Evolutionary conservation across 2,113 vertebrate genomes (phyloP), one percentile per base, ranked within the genome.

Genomic region (Cathartes aura): DNA sequence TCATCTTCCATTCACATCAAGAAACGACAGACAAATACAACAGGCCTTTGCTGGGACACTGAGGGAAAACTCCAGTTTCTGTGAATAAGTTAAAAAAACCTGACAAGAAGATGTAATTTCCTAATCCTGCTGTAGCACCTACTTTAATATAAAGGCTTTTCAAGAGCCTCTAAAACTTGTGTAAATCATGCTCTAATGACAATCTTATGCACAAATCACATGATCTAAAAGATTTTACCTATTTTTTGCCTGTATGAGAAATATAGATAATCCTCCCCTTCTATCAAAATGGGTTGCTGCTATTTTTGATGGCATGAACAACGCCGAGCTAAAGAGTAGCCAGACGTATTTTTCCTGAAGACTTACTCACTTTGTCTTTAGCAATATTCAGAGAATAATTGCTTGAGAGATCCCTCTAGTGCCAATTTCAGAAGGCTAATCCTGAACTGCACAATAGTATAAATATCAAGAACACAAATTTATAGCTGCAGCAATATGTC

Each of bases 391-490:
- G 72, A 71, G 42, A 71, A 72, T 80, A 86, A 84, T 78, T 74
- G 38, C 42, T 71, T 82, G 15, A 3, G 29, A 82, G 52, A 82
- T 82, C 64, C n/a, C 66, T 62, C 7, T 58, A 90, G 68, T 78
- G 32, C 22, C 48, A 67, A 5, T 93, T 93, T 79, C 52, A 93
- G 82, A 71, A 70, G 79, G 18, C 8, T 85, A 93, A 87, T 93
- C 0, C 1, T 55, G 82, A 90, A 56, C 22, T 47, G 20, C 0
- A 0, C 20, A 34, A 27, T 11, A 48, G 16, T 21, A 71, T 18
- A 89, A 89, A 82, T 82, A 90, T n/a, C 60, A 74, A 71, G n/a
- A 85, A 30, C 38, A 67, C 9, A 45, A 78, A 90, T 90, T 87
- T 85, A 74, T 75, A 79, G 40, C 43, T 67, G 56, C 24, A 78